A percentile compares a stretch with the other conserved stretches of the same genome.
phyloP scores from a whole-genome alignment of 2,113 vertebrate genomes.

The Chloroceryle aenea region DNA sequence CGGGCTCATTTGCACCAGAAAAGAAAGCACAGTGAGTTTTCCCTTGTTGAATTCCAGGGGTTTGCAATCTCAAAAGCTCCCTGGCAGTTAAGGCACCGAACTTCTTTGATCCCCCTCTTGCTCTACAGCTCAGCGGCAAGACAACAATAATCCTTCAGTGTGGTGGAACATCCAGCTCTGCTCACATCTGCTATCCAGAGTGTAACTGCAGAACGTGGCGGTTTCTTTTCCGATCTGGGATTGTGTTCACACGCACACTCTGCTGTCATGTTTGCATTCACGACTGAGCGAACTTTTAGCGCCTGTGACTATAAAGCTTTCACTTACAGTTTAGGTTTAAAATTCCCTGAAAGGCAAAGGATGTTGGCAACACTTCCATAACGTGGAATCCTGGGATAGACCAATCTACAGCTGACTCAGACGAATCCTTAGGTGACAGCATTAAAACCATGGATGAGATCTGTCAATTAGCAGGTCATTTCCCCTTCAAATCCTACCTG shows the following conservation, averaged over 20 bases:
- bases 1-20: background rate
- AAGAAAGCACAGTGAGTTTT: accelerated
- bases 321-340: background rate
- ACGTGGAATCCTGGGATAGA: accelerated
- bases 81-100: background rate
- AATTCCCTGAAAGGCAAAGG: background rate
- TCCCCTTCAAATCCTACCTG: background rate
- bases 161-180: background rate
- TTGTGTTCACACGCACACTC: accelerated
- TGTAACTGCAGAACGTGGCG: accelerated
- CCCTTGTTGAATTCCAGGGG: background rate
- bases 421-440: background rate
- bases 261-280: background rate
- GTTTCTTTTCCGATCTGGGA: background rate
- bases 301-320: background rate
- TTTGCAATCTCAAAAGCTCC: background rate
- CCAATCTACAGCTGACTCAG: background rate
- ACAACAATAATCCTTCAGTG: accelerated
- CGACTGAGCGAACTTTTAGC: background rate
- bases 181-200: accelerated
- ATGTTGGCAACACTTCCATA: background rate
- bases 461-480: background rate
- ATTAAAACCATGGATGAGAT: background rate
- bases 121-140: background rate
- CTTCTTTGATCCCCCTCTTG: background rate